Conservation (phyloP, 2,113 vertebrate genomes). For the Tinamus guttatus region DNA sequence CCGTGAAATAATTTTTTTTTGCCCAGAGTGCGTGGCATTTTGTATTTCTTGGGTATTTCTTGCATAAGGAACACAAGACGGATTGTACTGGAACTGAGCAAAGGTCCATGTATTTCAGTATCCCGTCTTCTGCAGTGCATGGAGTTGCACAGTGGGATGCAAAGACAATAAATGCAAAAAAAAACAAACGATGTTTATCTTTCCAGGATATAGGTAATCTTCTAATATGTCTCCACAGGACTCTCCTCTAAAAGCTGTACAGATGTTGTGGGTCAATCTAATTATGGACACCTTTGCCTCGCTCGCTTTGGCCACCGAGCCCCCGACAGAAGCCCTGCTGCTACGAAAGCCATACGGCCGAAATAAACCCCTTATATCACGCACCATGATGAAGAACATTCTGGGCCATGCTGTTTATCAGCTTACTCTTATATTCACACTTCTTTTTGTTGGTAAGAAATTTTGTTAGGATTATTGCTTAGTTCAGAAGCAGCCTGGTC, state of each 20-base stretch:
- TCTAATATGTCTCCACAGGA: constrained; percentile 77
- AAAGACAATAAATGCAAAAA: background rate
- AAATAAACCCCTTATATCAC: constrained; percentile 96
- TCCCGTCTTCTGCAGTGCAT: background rate
- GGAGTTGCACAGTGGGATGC: background rate
- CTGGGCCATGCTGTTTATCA: constrained; percentile 94
- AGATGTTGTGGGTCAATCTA: constrained; percentile 98
- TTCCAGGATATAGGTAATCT: background rate
- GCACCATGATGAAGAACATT: constrained; percentile 99
- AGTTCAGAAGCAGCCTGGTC: background rate
- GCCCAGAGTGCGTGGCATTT: background rate
- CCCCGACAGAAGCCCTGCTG: constrained; percentile 90
- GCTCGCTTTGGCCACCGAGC: constrained; percentile 93
- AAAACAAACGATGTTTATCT: background rate
- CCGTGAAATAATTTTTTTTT: background rate
- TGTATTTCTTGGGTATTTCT: background rate
- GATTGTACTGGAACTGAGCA: fast-evolving
- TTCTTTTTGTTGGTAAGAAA: constrained; percentile 91
- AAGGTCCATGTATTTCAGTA: fast-evolving
- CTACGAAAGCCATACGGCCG: constrained; percentile 92
- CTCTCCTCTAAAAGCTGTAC: constrained; percentile 95
- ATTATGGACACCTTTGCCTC: constrained; percentile 98
- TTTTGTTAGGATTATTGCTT: background rate
- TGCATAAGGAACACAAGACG: fast-evolving
- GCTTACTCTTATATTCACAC: constrained; percentile 92